phyloP scores from a whole-genome alignment of 1,140 invertebrate species.

The Cylas formicarius region DNA sequence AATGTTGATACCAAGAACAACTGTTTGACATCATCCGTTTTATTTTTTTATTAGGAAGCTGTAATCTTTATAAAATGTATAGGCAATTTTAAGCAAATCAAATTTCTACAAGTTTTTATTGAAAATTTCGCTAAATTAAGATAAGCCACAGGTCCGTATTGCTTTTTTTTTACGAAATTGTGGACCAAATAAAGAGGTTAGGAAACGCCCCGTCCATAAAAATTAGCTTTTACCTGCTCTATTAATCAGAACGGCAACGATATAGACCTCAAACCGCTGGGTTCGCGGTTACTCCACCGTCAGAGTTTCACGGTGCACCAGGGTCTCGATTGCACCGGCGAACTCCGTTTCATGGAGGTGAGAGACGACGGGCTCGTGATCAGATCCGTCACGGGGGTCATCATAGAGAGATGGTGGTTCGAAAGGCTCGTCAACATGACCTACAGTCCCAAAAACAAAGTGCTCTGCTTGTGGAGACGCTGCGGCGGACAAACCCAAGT shows the following conservation, averaged over 20 bases:
- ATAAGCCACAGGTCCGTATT: too few species aligned
- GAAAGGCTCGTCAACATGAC: conserved; percentile 99
- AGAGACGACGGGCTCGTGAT: conserved; percentile 95
- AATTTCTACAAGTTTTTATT: too few species aligned
- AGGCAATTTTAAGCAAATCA: too few species aligned
- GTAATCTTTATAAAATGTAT: too few species aligned
- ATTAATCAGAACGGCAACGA: conserved; percentile 81
- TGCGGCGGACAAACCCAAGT: conserved; percentile 87
- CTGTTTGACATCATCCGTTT: too few species aligned
- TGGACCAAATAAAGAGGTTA: too few species aligned
- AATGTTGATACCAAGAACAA: too few species aligned
- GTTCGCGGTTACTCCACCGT: conserved; percentile 85
- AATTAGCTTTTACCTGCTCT: too few species aligned
- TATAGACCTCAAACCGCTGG: conserved; percentile 90
- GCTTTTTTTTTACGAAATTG: too few species aligned
- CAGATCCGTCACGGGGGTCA: conserved; percentile 73
- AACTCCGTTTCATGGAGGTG: conserved; percentile 85
- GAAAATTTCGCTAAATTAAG: too few species aligned
- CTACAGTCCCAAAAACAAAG: conserved; percentile 95
- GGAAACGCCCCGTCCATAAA: too few species aligned
- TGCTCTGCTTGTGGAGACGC: conserved; percentile 91
- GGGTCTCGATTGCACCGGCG: conserved; percentile 82
- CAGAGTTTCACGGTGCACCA: conserved; percentile 97
- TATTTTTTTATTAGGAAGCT: too few species aligned
- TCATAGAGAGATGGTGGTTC: conserved; percentile 98